Evolutionary conservation across 2,113 vertebrate genomes (phyloP), one percentile per base, ranked within the genome.

Genomic region (Boulengeromyrus knoepffleri): DNA sequence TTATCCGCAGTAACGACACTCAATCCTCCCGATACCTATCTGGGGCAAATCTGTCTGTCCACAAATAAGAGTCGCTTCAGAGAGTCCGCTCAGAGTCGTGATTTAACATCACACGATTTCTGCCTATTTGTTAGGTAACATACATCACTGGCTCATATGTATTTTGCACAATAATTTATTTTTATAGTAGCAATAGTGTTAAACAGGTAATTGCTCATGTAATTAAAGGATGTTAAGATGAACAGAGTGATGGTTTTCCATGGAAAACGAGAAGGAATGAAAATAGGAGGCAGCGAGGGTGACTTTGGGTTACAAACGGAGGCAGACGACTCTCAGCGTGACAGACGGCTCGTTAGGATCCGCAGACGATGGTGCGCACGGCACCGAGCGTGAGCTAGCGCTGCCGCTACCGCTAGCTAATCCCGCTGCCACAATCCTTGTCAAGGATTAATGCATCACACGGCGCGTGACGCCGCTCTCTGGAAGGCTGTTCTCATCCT

Each of bases 371-470:
- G 89, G 39, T 89, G 17, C 2, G 15, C 7, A 5, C 3, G 92
- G 91, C 19, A 46, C 90, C 93, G 91, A 93, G 86, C 53, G 88
- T 52, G 36, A 56, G 80, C 90, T 89, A 93, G 89, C 58, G 36
- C 36, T 39, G 36, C 1, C 36, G 36, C 1, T 39, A 39, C 91
- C 92, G 93, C 90, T 89, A 93, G 89, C 58, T 91, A 88, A 58
- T 91, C 91, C 90, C 88, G 46, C 56, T 91, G 93, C 94, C 93
- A 89, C 92, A 8, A 88, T 92, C 92, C 90, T 94, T 92, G 94
- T 96, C 90, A 95, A 94, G 92, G 94, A 96, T 95, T 94, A 94
- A 95, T 94, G 94, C 91, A 89, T 52, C 91, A 91, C 93, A 93
- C 91, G 90, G 91, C 87, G 93, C 89, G 91, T 92, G 92, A 56